These are phyloP conservation scores for Cyrtonyx montezumae DNA, from an alignment of 2,113 vertebrate species.

Conservation along the genomic window DNA sequence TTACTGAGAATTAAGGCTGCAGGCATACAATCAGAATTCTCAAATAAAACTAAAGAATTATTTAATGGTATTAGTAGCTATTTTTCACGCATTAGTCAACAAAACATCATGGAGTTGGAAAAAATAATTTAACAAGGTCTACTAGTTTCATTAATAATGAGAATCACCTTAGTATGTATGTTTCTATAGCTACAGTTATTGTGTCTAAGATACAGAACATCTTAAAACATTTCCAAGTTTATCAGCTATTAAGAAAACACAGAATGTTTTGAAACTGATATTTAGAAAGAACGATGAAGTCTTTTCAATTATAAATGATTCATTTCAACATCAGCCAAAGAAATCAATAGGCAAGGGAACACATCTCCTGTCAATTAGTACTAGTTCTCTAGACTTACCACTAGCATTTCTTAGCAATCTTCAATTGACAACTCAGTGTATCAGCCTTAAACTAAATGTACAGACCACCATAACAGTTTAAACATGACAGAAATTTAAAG, in stretches of 20 bases:
- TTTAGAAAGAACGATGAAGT: slow-evolving; percentile 43
- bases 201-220: slow-evolving; percentile 6
- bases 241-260: slow-evolving; percentile 22
- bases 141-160: slow-evolving; percentile 29
- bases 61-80: neutral
- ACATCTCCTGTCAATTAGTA: neutral
- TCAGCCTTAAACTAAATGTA: neutral
- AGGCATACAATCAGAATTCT: neutral
- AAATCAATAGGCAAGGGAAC: slow-evolving; percentile 28
- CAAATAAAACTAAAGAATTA: neutral
- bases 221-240: slow-evolving; percentile 20
- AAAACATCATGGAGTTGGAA: neutral
- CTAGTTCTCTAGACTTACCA: neutral
- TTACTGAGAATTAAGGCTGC: slow-evolving; percentile 15
- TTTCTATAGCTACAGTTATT: slow-evolving; percentile 47
- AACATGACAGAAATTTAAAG: neutral
- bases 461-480: neutral
- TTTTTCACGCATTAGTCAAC: slow-evolving; percentile 5
- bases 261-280: slow-evolving; percentile 50
- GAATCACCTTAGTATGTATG: slow-evolving; percentile 34
- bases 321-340: neutral
- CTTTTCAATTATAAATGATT: slow-evolving; percentile 37
- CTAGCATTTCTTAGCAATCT: neutral
- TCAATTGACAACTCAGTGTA: neutral
- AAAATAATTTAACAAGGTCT: neutral